These are phyloP conservation scores for Nymphalis io DNA, from an alignment of 1,140 invertebrate species.

Conservation along the genomic window DNA sequence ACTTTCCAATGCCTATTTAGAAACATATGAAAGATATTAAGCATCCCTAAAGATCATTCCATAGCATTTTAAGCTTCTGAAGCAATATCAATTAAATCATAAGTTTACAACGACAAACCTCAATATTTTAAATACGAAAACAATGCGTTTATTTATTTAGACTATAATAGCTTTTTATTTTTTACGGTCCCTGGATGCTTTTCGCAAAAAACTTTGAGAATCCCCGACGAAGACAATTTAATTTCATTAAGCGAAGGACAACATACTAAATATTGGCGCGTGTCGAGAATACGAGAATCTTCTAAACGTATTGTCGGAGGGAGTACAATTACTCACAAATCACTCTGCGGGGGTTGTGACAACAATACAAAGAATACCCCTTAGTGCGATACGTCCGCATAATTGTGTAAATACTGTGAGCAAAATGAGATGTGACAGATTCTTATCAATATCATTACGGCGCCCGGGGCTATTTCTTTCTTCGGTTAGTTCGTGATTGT, in stretches of 20 bases:
- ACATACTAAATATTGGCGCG: not conserved
- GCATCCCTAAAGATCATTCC: too few species aligned
- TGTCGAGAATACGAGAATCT: not conserved
- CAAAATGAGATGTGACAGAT: conserved; percentile 3
- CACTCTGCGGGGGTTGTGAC: not conserved
- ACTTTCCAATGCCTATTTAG: too few species aligned
- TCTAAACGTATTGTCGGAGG: not conserved
- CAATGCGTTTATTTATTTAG: too few species aligned
- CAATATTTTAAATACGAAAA: too few species aligned
- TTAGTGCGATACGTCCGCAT: not conserved
- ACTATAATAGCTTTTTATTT: too few species aligned
- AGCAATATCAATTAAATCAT: too few species aligned
- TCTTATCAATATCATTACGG: conserved; percentile 3
- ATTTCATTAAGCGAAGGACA: not conserved
- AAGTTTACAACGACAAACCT: too few species aligned
- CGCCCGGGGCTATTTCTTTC: not conserved
- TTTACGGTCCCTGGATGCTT: too few species aligned
- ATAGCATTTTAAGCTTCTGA: too few species aligned
- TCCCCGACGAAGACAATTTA: not conserved
- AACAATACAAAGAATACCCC: not conserved
- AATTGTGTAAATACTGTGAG: not conserved
- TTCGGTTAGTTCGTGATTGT: not conserved
- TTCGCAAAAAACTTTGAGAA: too few species aligned
- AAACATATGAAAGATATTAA: too few species aligned
- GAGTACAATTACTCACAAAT: not conserved